Base-by-base conservation (phyloP, 2,888 invertebrate genomes). In the Meghimatium bilineatum region DNA sequence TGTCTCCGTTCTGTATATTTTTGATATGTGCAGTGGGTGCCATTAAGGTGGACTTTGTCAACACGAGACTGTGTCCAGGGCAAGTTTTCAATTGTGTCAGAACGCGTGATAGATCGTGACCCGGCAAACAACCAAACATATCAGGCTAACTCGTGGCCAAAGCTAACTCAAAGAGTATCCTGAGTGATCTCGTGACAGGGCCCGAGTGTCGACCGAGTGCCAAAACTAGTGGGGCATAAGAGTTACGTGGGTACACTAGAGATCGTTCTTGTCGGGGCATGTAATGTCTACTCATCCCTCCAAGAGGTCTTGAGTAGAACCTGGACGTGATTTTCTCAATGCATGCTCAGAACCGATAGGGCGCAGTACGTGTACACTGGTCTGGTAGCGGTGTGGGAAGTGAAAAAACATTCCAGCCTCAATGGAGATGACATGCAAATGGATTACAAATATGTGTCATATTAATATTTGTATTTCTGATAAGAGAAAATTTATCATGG, bases 271-370 rank as follows among this genome's bases (percentile, higher is more conserved):
- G 49, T 38, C 36, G 26, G 36, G 3, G 36, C 36, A 8, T 63
- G n/a, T 63, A 38, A 63, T 60, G 77, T 77, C 60, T 60, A 77
- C 77, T 77, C 60, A 36, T 77, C 60, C n/a, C 36, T 36, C 63
- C n/a, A n/a, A 74, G 74, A 29, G 52, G 17, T 29, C 74, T n/a
- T 44, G 8, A 52, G n/a, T 14, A 23, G 56, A 8, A 6, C 52
- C n/a, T 26, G 77, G 14, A 26, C 77, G 77, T 77, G 77, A 77
- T n/a, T 38, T 63, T 2, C 26, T 77, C 77, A 77, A 77, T n/a
- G 77, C 36, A 38, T 26, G 36, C 38, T 26, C n/a, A n/a, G 29
- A 77, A 6, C 77, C 20, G 60, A 63, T 77, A 26, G 26, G n/a
- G n/a, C 2, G 26, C 0, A 5, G 38, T n/a, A n/a, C 77, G 60